These are phyloP conservation scores for Rambutsinella grinnellia DNA, from an alignment of 2,888 invertebrate species.

Conservation along the genomic window DNA sequence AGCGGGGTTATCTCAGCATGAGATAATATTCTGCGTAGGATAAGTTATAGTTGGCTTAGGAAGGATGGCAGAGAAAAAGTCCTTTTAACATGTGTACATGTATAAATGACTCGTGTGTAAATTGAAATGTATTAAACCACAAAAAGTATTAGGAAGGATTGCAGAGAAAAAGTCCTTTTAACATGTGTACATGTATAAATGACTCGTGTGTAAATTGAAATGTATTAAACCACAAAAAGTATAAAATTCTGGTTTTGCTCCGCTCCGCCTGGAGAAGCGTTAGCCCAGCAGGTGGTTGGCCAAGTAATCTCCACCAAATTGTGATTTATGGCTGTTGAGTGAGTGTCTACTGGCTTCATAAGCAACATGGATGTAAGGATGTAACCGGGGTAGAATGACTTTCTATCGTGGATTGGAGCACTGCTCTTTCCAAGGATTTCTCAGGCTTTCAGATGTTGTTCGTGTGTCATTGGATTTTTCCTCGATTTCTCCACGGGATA, in stretches of 20 bases:
- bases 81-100: slow-evolving; percentile 32
- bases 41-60: slow-evolving; percentile 64
- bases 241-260: slow-evolving; percentile 64
- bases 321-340: slow-evolving; percentile 66
- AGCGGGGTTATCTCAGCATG: slow-evolving; percentile 34
- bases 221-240: slow-evolving; percentile 66
- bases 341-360: slow-evolving; percentile 51
- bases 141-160: no score
- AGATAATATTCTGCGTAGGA: slow-evolving; percentile 40
- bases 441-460: neutral
- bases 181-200: slow-evolving; percentile 35
- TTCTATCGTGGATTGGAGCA: no score
- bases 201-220: slow-evolving; percentile 64
- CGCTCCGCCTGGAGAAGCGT: no score
- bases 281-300: slow-evolving; percentile 66
- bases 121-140: slow-evolving; percentile 67
- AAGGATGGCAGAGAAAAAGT: slow-evolving; percentile 51
- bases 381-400: no score
- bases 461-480: neutral
- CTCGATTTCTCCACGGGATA: slow-evolving; percentile 14
- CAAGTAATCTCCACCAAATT: slow-evolving; percentile 67
- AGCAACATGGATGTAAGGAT: no score
- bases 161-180: no score
- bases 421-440: no score
- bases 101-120: slow-evolving; percentile 52